Base-by-base conservation (phyloP, 30 jellyfish, hydroid and myxozoan genomes). In the Phacellophora camtschatica region DNA sequence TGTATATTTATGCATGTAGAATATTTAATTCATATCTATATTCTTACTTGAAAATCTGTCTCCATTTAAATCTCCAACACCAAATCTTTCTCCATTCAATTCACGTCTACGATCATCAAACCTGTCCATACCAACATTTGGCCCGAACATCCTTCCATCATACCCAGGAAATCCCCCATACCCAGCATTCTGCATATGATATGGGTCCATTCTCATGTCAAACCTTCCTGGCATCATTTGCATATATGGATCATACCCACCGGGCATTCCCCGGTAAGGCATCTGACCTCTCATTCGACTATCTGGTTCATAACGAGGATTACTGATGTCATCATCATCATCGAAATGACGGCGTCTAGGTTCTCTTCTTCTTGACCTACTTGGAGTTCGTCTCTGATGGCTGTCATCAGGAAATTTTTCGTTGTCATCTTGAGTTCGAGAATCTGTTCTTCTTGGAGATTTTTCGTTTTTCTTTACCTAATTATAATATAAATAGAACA, bases 131-230 rank as follows among this genome's bases (percentile, higher is more conserved):
- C 42, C 85, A 18, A 65, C 84, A 81, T 50, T 66, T 50, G 72
- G 74, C 3, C 74, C 65, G 71, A 8, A 56, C 90, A 46, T 61
- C 37, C 53, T 34, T 23, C 85, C 85, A 30, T 48, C 28, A 45
- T 59, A 48, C 27, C 76, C 90, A 25, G 83, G 88, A 59, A 53
- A 49, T 70, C 87, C 88, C 31, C 71, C 83, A 43, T 63, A 64
- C 28, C 45, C 46, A n/a, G 88, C 73, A 43, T 66, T 70, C 76
- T 61, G 88, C 87, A 73, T 67, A 19, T 51, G 25, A 28, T 63
- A 59, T 33, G 84, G 83, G 42, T 71, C 83, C 77, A 71, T 71
- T 25, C 84, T 33, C 77, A 63, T 62, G 62, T 66, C 88, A 71
- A 34, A 71, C 18, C 87, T 50, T 8, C 57, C 71, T 24, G 83